phyloP scores from a whole-genome alignment of 64 coral and sea anemone species.

The Platygyra sinensis region DNA sequence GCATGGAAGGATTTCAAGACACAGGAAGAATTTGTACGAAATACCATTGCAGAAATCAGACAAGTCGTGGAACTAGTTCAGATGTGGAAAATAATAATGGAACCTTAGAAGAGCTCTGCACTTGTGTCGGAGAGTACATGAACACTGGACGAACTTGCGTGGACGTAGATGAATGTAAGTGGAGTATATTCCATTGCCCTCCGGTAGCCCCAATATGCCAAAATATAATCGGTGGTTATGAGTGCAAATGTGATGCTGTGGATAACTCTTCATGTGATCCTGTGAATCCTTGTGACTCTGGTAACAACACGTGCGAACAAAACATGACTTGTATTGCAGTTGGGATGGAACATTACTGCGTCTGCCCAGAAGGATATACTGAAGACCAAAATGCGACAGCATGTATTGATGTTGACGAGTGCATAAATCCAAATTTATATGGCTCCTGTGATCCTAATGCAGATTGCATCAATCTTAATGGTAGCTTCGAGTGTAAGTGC shows the following conservation, averaged over 20 bases:
- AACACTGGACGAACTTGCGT: constrained; percentile 55
- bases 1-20: constrained; percentile 69
- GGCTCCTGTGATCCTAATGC: constrained; percentile 50
- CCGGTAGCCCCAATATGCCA: constrained; percentile 40
- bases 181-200: constrained; percentile 40
- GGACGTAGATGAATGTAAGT: constrained; percentile 64
- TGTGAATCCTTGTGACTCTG: constrained; percentile 56
- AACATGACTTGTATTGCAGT: constrained; percentile 74
- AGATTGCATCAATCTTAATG: constrained; percentile 58
- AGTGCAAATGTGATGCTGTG: constrained; percentile 63
- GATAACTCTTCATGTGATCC: constrained; percentile 57
- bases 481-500: constrained; percentile 67
- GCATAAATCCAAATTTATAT: constrained; percentile 44
- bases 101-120: constrained; percentile 15
- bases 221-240: constrained; percentile 70
- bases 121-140: constrained; percentile 41
- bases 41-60: constrained; percentile 49
- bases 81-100: background rate
- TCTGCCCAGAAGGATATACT: constrained; percentile 66
- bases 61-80: background rate
- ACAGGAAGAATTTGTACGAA: constrained; percentile 49
- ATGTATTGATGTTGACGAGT: constrained; percentile 71
- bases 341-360: constrained; percentile 69
- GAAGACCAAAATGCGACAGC: constrained; percentile 41
- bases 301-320: constrained; percentile 45